phyloP scores from a whole-genome alignment of 2,888 invertebrate genomes.

The Microctonus aethiopoides region DNA sequence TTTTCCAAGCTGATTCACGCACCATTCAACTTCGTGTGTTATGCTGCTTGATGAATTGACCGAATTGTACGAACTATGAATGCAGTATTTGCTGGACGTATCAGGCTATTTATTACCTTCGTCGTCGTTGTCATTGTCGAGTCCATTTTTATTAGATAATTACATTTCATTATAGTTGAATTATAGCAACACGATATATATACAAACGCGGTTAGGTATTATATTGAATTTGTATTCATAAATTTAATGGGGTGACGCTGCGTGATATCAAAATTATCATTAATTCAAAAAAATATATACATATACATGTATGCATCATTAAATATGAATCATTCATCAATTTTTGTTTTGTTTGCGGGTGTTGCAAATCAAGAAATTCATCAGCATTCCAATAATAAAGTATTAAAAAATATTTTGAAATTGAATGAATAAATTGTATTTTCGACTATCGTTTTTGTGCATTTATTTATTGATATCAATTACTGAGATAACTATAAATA shows the following conservation, averaged over 20 bases:
- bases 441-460: too few species aligned
- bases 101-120: constrained; percentile 38
- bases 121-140: constrained; percentile 13
- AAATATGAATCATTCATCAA: too few species aligned
- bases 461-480: too few species aligned
- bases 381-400: too few species aligned
- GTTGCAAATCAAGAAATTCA: too few species aligned
- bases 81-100: constrained; percentile 27
- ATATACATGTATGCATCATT: too few species aligned
- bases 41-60: constrained; percentile 2
- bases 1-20: constrained; percentile 30
- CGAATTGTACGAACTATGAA: constrained; percentile 12
- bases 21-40: constrained; percentile 13
- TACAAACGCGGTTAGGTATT: neutral
- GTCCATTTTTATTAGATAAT: constrained; percentile 40
- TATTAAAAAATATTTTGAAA: too few species aligned
- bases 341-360: too few species aligned
- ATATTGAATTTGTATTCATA: constrained; percentile 7
- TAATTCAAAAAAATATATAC: neutral
- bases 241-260: neutral
- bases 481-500: too few species aligned
- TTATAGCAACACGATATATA: constrained; percentile 28
- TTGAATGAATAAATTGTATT: too few species aligned
- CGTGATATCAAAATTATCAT: neutral
- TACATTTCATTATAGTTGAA: constrained; percentile 41